phyloP scores from a whole-genome alignment of 2,888 invertebrate species.

The Cataglyphis albicans region DNA sequence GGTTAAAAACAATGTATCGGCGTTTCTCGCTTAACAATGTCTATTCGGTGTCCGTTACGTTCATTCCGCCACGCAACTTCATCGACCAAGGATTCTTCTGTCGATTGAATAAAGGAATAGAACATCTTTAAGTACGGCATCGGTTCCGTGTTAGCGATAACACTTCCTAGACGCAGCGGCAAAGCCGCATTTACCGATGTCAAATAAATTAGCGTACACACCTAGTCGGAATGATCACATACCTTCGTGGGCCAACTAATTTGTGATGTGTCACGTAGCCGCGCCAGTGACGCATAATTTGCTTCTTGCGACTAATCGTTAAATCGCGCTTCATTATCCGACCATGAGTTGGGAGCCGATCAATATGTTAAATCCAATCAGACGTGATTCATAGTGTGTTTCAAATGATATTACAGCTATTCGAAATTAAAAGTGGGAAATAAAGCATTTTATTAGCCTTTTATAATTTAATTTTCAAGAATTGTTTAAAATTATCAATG shows the following conservation, averaged over 20 bases:
- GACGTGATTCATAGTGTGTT: not conserved
- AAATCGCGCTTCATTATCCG: conserved; percentile 21
- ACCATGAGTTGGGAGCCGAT: not conserved
- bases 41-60: conserved; percentile 13
- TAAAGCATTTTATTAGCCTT: not conserved
- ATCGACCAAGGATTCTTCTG: conserved; percentile 21
- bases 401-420: not conserved
- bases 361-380: conserved; percentile 11
- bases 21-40: conserved; percentile 16
- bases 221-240: conserved; percentile 38
- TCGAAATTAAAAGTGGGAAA: not conserved
- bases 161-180: not conserved
- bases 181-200: conserved; percentile 35
- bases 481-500: not conserved
- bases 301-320: conserved; percentile 8
- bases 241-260: conserved; percentile 15
- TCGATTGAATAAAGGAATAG: conserved; percentile 32
- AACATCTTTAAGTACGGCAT: conserved; percentile 17
- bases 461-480: not conserved
- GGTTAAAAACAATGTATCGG: not conserved
- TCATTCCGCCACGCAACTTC: conserved; percentile 25
- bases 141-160: not conserved
- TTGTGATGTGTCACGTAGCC: conserved; percentile 36
- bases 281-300: conserved; percentile 30
- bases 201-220: conserved; percentile 58